Conservation (phyloP, 2,113 vertebrate species). For the Fulmarus glacialis region DNA sequence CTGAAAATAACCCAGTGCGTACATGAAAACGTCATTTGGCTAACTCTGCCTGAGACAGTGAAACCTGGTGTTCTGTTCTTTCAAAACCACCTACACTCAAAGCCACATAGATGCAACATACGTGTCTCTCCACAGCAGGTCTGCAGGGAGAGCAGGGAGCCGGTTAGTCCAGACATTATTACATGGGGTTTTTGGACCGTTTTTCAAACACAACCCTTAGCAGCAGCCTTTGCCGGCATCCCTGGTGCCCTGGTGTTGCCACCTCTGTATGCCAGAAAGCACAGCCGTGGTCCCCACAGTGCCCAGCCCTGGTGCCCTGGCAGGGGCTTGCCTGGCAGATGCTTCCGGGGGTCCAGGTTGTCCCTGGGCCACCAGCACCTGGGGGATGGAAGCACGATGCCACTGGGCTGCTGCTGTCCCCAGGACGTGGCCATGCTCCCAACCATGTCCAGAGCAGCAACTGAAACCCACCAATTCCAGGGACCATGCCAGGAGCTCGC, state of each 20-base stretch:
- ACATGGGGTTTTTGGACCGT: rapidly evolving
- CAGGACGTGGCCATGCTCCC: no score
- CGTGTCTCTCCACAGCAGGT: rapidly evolving
- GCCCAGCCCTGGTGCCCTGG: no score
- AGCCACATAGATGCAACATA: neutral
- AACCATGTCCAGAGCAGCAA: neutral
- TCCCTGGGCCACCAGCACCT: neutral
- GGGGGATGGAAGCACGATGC: neutral
- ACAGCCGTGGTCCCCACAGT: neutral
- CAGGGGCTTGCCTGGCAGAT: neutral
- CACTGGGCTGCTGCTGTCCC: neutral
- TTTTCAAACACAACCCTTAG: neutral
- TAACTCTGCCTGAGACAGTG: neutral
- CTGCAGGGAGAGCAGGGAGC: neutral
- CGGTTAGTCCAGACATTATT: neutral
- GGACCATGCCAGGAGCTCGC: no score
- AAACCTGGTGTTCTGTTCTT: neutral
- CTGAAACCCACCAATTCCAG: neutral
- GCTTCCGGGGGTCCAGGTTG: neutral
- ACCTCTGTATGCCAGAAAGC: neutral
- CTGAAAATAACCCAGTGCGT: neutral
- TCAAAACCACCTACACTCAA: neutral
- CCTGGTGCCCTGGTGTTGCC: neutral
- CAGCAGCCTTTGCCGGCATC: neutral
- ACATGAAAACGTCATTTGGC: neutral